Evolutionary conservation across 2,797 vertebrate genomes (phyloP), one percentile per base, ranked within the genome.

Genomic region (Pseudopleuronectes americanus): DNA sequence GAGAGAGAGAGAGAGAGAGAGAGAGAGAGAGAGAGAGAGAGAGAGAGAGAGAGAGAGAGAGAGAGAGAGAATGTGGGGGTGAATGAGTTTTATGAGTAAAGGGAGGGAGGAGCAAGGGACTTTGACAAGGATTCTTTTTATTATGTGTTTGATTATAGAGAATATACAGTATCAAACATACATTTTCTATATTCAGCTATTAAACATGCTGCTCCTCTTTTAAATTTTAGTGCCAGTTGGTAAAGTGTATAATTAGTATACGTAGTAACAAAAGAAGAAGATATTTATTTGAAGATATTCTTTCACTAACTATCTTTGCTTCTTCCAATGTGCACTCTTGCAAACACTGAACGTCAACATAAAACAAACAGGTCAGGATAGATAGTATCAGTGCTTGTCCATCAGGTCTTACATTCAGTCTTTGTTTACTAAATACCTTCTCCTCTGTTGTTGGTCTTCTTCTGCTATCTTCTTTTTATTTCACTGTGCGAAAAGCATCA

Each of bases 341-440:
- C 54, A 64, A 74, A 61, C 5, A 31, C n/a, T 33, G 65, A 59
- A 8, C 41, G 45, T 52, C 36, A 70, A 41, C 53, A 55, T 26
- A n/a, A 45, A 61, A 53, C 58, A 4, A 74, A 21, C 61, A 69
- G 53, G 51, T 63, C 53, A 58, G 66, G 60, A 63, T 31, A 74
- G 71, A 76, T 87, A 36, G 53, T 60, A 81, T 79, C 81, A 83
- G 68, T 64, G 77, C 80, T 81, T 59, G 84, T 87, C 64, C 65
- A 82, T 65, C 86, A 81, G 84, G 86, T 91, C 77, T 73, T 63
- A 76, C 81, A 76, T 63, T 52, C 63, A 54, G 16, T 61, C 64
- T 80, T 68, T 87, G 84, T 92, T 91, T 89, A 84, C 85, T 75
- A 87, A 90, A 92, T 83, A 92, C 16, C 54, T 26, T 58, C 38